Percentiles rank a stretch among this genome's conserved stretches.
These are phyloP conservation scores for Aleiodes testaceus DNA, from an alignment of 2,888 invertebrate species.

Conservation along the genomic window DNA sequence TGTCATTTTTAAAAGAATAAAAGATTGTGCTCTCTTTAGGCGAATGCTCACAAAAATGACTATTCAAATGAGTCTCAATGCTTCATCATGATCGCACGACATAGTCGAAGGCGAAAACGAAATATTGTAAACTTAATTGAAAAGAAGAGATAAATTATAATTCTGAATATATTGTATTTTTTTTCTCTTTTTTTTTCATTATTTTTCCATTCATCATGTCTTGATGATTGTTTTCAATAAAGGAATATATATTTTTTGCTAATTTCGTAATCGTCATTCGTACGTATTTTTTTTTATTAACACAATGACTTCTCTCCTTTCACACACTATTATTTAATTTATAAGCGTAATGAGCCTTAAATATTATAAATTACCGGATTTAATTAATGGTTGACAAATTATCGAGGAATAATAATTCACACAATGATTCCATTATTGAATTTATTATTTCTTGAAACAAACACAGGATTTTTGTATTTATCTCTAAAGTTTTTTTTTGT, in stretches of 20 bases:
- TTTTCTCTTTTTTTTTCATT: slow-evolving; percentile 3
- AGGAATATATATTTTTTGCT: slow-evolving; percentile 40
- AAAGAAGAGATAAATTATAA: slow-evolving; percentile 33
- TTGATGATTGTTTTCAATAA: slow-evolving; percentile 32
- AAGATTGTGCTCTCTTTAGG: slow-evolving; percentile 19
- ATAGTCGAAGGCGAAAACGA: slow-evolving; percentile 53
- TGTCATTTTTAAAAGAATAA: not conserved
- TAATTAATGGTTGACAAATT: not conserved
- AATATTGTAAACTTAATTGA: slow-evolving; percentile 33
- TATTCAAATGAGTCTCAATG: slow-evolving; percentile 22
- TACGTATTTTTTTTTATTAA: slow-evolving; percentile 40
- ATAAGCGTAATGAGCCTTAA: slow-evolving; percentile 5
- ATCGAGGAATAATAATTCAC: not conserved
- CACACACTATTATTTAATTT: not conserved
- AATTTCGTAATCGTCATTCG: slow-evolving; percentile 59
- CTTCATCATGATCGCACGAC: slow-evolving; percentile 41
- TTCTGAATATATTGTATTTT: slow-evolving; percentile 20
- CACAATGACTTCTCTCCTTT: not conserved
- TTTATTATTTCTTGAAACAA: too few species aligned
- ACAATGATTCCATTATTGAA: not conserved
- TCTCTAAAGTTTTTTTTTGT: not conserved
- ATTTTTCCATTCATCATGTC: not conserved
- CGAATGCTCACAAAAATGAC: slow-evolving; percentile 10
- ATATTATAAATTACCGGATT: not conserved
- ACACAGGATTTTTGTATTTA: not conserved